phyloP scores from a whole-genome alignment of 2,113 vertebrate genomes.

The Oceanodroma tethys region DNA sequence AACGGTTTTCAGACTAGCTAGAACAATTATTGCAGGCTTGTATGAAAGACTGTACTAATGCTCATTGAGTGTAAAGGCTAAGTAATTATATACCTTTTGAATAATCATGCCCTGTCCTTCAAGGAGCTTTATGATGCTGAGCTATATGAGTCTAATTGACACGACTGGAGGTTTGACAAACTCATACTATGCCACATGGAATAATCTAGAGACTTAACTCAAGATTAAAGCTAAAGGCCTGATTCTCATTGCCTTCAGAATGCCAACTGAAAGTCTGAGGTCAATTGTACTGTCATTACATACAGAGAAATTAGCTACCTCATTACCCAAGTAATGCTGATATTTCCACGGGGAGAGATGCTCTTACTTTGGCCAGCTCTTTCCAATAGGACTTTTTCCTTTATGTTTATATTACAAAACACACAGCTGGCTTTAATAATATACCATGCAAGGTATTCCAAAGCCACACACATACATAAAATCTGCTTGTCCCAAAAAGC shows the following conservation, averaged over 20 bases:
- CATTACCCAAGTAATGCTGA: conserved; percentile 44
- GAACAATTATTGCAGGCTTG: not conserved
- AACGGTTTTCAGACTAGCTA: not conserved
- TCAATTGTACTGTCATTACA: conserved; percentile 23
- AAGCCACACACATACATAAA: not conserved
- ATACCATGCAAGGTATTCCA: not conserved
- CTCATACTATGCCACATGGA: not conserved
- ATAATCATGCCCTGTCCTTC: not conserved
- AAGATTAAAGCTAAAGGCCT: not conserved
- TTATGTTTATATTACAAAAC: not conserved
- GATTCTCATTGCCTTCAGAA: not conserved
- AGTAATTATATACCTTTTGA: not conserved
- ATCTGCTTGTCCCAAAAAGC: not conserved
- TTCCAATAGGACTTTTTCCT: not conserved
- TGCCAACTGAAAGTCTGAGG: not conserved
- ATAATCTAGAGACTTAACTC: not conserved
- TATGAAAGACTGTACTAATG: not conserved
- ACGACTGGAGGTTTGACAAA: not conserved
- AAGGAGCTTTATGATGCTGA: not conserved
- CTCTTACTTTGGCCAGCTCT: not conserved
- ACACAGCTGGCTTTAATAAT: not conserved
- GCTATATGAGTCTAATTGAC: not conserved
- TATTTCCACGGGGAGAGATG: conserved; percentile 23
- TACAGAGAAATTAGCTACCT: conserved; percentile 43
- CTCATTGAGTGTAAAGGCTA: not conserved